Evolutionary conservation across 1,140 invertebrate genomes (phyloP).

Genomic region (Drosophila prosaltans): DNA sequence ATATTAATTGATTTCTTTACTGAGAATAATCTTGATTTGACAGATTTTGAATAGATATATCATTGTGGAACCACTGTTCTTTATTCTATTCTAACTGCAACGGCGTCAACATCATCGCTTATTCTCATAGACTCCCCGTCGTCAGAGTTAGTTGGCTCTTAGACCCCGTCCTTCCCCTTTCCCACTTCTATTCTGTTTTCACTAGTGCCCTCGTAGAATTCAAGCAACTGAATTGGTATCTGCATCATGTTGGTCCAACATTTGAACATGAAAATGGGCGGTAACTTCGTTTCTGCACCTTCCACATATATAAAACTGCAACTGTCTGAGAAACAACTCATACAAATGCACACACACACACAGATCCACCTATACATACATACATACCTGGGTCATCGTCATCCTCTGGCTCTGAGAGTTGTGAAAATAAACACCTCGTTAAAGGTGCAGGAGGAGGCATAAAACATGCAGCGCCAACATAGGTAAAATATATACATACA

Average conservation of each 20-base stretch:
- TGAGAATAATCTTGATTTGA: neutral
- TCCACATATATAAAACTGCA: slow-evolving; percentile 49
- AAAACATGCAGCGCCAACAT: slow-evolving; percentile 79
- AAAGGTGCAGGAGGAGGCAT: slow-evolving; percentile 78
- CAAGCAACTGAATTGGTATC: slow-evolving; percentile 65
- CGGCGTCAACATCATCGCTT: slow-evolving; percentile 71
- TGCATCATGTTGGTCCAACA: slow-evolving; percentile 70
- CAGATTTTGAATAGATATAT: too few relatives aligned
- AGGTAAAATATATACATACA: slow-evolving; percentile 58
- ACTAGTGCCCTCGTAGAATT: neutral
- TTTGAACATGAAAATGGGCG: slow-evolving; percentile 73
- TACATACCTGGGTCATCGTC: slow-evolving; percentile 33
- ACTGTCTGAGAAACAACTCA: slow-evolving; percentile 38
- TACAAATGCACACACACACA: neutral
- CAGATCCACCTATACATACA: slow-evolving; percentile 16
- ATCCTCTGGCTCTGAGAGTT: slow-evolving; percentile 70
- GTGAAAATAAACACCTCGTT: slow-evolving; percentile 83
- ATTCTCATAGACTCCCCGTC: slow-evolving; percentile 75
- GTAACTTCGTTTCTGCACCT: slow-evolving; percentile 78
- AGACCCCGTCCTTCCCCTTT: too few relatives aligned
- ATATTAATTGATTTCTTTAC: too few relatives aligned
- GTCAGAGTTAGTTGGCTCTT: slow-evolving; percentile 45
- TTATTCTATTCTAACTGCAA: slow-evolving; percentile 31
- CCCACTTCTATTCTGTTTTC: too few relatives aligned
- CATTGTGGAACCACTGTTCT: slow-evolving; percentile 32